Evolutionary conservation across 2,797 vertebrate genomes (phyloP).

Genomic region (Urophycis tenuis): DNA sequence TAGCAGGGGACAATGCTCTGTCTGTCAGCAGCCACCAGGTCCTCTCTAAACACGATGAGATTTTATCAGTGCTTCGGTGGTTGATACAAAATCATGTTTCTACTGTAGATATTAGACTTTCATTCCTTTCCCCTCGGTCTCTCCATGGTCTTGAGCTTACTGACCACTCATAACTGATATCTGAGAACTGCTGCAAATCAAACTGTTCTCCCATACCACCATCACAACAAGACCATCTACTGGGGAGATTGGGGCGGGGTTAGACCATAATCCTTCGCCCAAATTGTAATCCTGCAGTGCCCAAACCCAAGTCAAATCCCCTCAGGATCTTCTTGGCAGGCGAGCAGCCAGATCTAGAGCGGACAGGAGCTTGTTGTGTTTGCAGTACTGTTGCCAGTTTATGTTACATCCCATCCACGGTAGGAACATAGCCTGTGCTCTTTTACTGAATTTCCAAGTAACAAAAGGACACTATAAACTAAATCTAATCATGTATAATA

Average conservation of each 20-base stretch:
- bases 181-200: constrained; percentile 66
- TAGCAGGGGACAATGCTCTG: constrained; percentile 44
- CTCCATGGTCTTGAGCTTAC: constrained; percentile 37
- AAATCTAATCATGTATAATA: not conserved
- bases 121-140: constrained; percentile 39
- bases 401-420: constrained; percentile 35
- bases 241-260: constrained; percentile 69
- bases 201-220: constrained; percentile 53
- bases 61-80: not conserved
- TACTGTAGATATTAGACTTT: constrained; percentile 31
- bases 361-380: constrained; percentile 48
- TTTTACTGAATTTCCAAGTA: not conserved
- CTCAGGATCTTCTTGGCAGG: constrained; percentile 50
- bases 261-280: constrained; percentile 69
- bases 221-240: constrained; percentile 54
- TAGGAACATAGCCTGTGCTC: constrained; percentile 9
- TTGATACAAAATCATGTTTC: constrained; percentile 9
- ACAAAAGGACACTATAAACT: not conserved
- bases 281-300: constrained; percentile 72
- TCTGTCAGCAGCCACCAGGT: constrained; percentile 34
- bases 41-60: constrained; percentile 30
- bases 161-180: constrained; percentile 43
- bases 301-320: constrained; percentile 66
- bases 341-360: constrained; percentile 28
- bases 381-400: constrained; percentile 40